Evolutionary conservation across 2,888 invertebrate species (phyloP).

Genomic region (Lapara coniferarum): DNA sequence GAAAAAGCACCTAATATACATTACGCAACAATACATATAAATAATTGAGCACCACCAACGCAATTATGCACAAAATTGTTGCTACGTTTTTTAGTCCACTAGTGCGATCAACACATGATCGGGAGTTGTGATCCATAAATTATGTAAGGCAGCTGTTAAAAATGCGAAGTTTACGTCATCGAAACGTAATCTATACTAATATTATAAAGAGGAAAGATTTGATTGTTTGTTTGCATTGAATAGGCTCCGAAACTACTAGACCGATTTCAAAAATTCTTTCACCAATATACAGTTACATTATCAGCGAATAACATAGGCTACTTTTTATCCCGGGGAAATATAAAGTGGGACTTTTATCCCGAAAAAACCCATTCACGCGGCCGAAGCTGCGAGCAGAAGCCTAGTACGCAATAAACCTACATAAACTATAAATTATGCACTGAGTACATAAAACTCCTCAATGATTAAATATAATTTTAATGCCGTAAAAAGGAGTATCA

Average conservation of each 20-base stretch:
- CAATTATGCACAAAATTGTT: slow-evolving; percentile 9
- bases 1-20: neutral
- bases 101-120: neutral
- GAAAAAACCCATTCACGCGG: too few relatives aligned
- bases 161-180: slow-evolving; percentile 2
- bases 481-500: slow-evolving; percentile 8
- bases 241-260: too few relatives aligned
- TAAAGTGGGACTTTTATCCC: too few relatives aligned
- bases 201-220: too few relatives aligned
- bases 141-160: neutral
- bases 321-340: too few relatives aligned
- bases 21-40: slow-evolving; percentile 12
- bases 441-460: neutral
- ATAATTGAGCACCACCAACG: slow-evolving; percentile 5
- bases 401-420: neutral
- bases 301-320: too few relatives aligned
- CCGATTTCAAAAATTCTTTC: too few relatives aligned
- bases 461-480: slow-evolving; percentile 8
- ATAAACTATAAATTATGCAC: neutral
- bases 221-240: too few relatives aligned
- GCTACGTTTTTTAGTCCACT: slow-evolving; percentile 10
- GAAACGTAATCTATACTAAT: neutral
- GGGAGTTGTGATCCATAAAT: slow-evolving; percentile 3
- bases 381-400: too few relatives aligned
- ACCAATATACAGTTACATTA: too few relatives aligned